Evolutionary conservation across 2,888 invertebrate species (phyloP), one percentile per base, ranked within the genome.

Genomic region (Allygus modestus): DNA sequence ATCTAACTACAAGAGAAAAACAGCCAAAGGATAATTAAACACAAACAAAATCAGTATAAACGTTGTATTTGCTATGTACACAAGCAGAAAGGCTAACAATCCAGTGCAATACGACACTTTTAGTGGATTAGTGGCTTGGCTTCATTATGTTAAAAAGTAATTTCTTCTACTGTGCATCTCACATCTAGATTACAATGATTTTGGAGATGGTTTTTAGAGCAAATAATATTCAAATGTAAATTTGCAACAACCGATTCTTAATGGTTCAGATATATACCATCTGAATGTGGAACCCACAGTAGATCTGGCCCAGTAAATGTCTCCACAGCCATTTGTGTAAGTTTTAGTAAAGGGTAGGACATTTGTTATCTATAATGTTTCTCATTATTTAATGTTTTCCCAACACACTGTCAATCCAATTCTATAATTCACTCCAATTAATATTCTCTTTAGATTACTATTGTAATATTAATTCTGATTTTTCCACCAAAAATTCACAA

Each of bases 51-150:
- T 79, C 79, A 79, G 79, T 79, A 79, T 79, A 79, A 79, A 79
- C 79, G 51, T 31, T 79, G 37, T 79, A 79, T 79, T 79, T 51
- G 79, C 79, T 79, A 79, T 79, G 9, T 79, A 79, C 79, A 79
- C 17, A 79, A 54, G 79, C 75, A 58, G 7, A 54, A 69, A 73
- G 43, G 73, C 73, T 73, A 43, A 73, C 73, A 73, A n/a, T 37
- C 73, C 37, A 73, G 43, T 73, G 37, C 37, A 37, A 69, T 41
- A 37, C 41, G 17, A 58, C 58, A 58, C 58, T 58, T 28, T 65
- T 65, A 65, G 65, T 65, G 65, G 65, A 65, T 65, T 65, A 65
- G 65, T 65, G 65, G 28, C 65, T 65, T 31, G 65, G 65, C 65
- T 28, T 28, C 54, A 20, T 65, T 65, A 28, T 20, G 28, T 65